Percentiles rank a stretch among this genome's conserved stretches.
These are phyloP conservation scores for Apamea crenata DNA, from an alignment of 2,888 invertebrate genomes.

Conservation along the genomic window DNA sequence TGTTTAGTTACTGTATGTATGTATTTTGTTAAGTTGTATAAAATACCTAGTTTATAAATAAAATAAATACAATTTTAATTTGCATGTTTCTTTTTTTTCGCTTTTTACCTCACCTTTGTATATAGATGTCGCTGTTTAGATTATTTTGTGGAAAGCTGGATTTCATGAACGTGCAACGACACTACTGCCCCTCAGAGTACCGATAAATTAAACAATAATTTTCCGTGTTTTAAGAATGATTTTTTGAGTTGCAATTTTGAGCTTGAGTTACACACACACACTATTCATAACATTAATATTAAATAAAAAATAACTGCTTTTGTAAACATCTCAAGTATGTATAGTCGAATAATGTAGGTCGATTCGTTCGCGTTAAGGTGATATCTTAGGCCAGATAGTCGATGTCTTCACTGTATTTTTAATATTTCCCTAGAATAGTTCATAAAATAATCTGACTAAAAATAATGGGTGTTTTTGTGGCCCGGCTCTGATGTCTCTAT, in stretches of 20 bases:
- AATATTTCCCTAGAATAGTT: slow-evolving; percentile 86
- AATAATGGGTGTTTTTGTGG: slow-evolving; percentile 60
- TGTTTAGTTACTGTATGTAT: slow-evolving; percentile 89
- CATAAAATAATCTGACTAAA: slow-evolving; percentile 58
- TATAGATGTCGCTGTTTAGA: slow-evolving; percentile 47
- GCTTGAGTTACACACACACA: slow-evolving; percentile 40
- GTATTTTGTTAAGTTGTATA: slow-evolving; percentile 91
- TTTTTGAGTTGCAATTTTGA: slow-evolving; percentile 39
- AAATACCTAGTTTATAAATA: slow-evolving; percentile 90
- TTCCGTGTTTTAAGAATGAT: background rate
- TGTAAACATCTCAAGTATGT: slow-evolving; percentile 81
- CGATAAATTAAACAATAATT: background rate
- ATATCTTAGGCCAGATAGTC: slow-evolving; percentile 84
- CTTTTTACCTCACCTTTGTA: slow-evolving; percentile 71
- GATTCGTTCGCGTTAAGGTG: slow-evolving; percentile 78
- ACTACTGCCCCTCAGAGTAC: background rate
- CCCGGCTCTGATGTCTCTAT: slow-evolving; percentile 70
- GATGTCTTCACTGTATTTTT: slow-evolving; percentile 88
- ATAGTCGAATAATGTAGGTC: slow-evolving; percentile 81
- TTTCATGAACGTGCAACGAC: slow-evolving; percentile 2
- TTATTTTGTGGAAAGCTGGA: slow-evolving; percentile 16
- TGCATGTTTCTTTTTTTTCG: slow-evolving; percentile 84
- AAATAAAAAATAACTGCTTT: slow-evolving; percentile 76
- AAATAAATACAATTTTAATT: slow-evolving; percentile 86
- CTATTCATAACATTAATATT: slow-evolving; percentile 49